A percentile compares a stretch with the other conserved stretches of the same genome.
phyloP scores from a whole-genome alignment of 2,113 vertebrate species.

The Sorex fumeus region DNA sequence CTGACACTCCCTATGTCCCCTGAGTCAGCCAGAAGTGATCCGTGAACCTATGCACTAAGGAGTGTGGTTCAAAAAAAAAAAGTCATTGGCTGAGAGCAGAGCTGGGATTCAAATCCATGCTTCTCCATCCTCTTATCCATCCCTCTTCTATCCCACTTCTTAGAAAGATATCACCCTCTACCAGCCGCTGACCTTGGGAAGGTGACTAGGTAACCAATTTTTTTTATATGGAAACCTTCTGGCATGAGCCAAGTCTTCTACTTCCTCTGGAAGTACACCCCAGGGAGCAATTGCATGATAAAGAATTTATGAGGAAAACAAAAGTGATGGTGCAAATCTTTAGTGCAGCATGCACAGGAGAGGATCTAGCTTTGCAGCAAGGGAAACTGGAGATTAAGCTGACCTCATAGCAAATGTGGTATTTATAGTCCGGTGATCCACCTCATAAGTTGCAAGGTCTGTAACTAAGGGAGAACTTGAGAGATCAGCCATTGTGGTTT shows the following conservation, averaged over 20 bases:
- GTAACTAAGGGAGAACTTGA: background rate
- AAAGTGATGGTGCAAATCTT: background rate
- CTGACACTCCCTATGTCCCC: too few species aligned
- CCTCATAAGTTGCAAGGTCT: background rate
- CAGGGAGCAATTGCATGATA: slow-evolving; percentile 4
- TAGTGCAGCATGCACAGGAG: background rate
- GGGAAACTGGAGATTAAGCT: slow-evolving; percentile 10
- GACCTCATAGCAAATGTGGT: background rate
- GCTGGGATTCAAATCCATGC: background rate
- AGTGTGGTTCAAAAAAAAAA: too few species aligned
- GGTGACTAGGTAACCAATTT: background rate
- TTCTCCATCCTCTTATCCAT: background rate
- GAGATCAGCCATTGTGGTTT: background rate
- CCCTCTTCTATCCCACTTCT: background rate
- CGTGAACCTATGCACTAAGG: background rate
- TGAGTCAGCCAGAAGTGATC: background rate
- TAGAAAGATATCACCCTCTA: background rate
- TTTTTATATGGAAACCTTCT: background rate
- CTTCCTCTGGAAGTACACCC: background rate
- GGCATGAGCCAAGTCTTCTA: slow-evolving; percentile 16
- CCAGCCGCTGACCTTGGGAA: background rate
- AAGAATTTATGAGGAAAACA: slow-evolving; percentile 56
- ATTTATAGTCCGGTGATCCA: slow-evolving; percentile 1
- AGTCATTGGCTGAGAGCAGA: background rate
- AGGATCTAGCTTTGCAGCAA: background rate